Base-by-base conservation (phyloP, 2,113 vertebrate species). In the Harpagus bidentatus region DNA sequence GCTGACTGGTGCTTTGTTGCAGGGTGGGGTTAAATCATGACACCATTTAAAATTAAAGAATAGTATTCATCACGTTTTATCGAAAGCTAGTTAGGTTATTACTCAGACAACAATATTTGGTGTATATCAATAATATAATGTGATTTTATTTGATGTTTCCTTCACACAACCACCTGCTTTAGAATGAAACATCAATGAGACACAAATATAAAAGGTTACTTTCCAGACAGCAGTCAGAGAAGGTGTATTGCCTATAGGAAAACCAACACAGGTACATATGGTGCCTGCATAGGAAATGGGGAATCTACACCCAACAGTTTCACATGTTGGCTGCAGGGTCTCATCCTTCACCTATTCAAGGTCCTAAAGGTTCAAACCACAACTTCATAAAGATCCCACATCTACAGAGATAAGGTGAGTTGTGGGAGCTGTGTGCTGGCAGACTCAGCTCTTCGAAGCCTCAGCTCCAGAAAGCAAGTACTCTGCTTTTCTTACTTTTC, bases 381-480 rank as follows among this genome's bases (percentile, higher is more conserved):
- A 58, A 29, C 13, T 67, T 48, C 20, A 4, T 18, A 63, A 90
- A 48, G 28, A 78, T 73, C 14, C 12, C 59, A 42, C 29, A 40
- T 12, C 23, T 18, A 63, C 12, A 59, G 6, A 14, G 10, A 32
- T 16, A 67, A 56, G 36, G 34, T 8, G 29, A 73, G 36, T 0
- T 25, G 31, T 16, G 34, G 6, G n/a, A 76, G 52, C 29, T 48
- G 10, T 0, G 0, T 1, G 5, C 34, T 85, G 52, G 22, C 32
- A 72, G 20, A 2, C 8, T 47, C 74, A 92, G 25, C 28, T 59
- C n/a, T 40, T 26, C 9, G 32, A 88, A 86, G 12, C 20, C 47
- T 59, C 52, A 62, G 23, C 29, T 89, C 36, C 58, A 62, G 42
- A 70, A 14, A 55, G 22, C 14, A 87, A 66, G 12, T 7, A 52